phyloP scores from a whole-genome alignment of 1,140 invertebrate species.

The Myzus persicae region DNA sequence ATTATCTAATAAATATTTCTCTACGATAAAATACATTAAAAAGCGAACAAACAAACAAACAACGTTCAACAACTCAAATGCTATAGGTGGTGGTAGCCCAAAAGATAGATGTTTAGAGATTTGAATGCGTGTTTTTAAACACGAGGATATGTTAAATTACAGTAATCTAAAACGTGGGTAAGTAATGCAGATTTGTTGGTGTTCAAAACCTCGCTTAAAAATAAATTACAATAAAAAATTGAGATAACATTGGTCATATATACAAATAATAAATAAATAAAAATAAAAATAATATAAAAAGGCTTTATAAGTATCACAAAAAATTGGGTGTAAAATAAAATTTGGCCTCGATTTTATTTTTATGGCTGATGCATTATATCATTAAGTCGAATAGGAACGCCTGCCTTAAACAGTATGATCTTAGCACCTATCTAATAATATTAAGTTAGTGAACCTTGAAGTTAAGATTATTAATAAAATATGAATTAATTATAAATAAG shows the following conservation, averaged over 20 bases:
- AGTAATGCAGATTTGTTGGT: constrained; percentile 34
- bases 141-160: constrained; percentile 53
- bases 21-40: constrained; percentile 51
- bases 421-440: constrained; percentile 56
- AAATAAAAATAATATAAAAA: constrained; percentile 32
- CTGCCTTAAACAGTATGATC: constrained; percentile 41
- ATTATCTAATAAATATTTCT: constrained; percentile 57
- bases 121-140: not conserved
- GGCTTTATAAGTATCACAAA: constrained; percentile 52
- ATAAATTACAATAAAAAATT: constrained; percentile 46
- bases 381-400: constrained; percentile 53
- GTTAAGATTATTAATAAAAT: constrained; percentile 43
- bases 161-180: constrained; percentile 5
- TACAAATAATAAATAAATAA: constrained; percentile 50
- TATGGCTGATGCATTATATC: constrained; percentile 12
- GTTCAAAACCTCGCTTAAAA: constrained; percentile 48
- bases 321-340: constrained; percentile 40
- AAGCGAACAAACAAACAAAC: constrained; percentile 51
- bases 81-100: not conserved
- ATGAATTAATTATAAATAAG: constrained; percentile 29
- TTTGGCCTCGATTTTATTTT: constrained; percentile 50
- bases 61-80: constrained; percentile 35
- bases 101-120: constrained; percentile 8
- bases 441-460: constrained; percentile 44
- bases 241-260: constrained; percentile 41